phyloP scores from a whole-genome alignment of 1,140 invertebrate species.

The Sesamia nonagrioides region DNA sequence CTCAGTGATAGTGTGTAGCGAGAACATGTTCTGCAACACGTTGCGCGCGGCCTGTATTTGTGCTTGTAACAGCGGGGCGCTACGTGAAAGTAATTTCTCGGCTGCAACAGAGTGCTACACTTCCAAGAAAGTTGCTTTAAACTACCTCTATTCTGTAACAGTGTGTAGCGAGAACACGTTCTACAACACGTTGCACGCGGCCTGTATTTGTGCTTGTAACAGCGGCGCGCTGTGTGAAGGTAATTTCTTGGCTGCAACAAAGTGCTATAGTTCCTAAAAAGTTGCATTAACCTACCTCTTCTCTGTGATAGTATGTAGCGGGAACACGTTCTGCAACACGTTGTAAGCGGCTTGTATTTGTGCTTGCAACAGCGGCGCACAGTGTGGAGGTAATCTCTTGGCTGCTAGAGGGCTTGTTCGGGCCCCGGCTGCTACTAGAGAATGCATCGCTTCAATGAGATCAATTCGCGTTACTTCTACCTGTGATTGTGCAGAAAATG shows the following conservation, averaged over 20 bases:
- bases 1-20: neutral
- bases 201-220: slow-evolving; percentile 66
- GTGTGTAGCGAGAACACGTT: slow-evolving; percentile 29
- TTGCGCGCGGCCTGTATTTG: slow-evolving; percentile 65
- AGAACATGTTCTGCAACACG: slow-evolving; percentile 50
- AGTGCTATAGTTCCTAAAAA: neutral
- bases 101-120: slow-evolving; percentile 33
- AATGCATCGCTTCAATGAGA: slow-evolving; percentile 71
- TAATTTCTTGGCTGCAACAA: slow-evolving; percentile 58
- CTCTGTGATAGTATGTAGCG: neutral
- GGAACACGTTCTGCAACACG: slow-evolving; percentile 51
- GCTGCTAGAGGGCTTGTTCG: slow-evolving; percentile 68
- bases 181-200: slow-evolving; percentile 57
- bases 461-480: slow-evolving; percentile 77
- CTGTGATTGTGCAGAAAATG: slow-evolving; percentile 54
- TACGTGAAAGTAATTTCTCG: slow-evolving; percentile 64
- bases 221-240: slow-evolving; percentile 67
- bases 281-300: slow-evolving; percentile 32
- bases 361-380: slow-evolving; percentile 65
- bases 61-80: slow-evolving; percentile 66
- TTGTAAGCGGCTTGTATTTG: slow-evolving; percentile 66
- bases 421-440: slow-evolving; percentile 74
- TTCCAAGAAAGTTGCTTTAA: neutral
- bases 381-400: slow-evolving; percentile 64
- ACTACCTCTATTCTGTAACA: slow-evolving; percentile 6